Base-by-base conservation (phyloP, 2,888 invertebrate species). In the Helleia helle region DNA sequence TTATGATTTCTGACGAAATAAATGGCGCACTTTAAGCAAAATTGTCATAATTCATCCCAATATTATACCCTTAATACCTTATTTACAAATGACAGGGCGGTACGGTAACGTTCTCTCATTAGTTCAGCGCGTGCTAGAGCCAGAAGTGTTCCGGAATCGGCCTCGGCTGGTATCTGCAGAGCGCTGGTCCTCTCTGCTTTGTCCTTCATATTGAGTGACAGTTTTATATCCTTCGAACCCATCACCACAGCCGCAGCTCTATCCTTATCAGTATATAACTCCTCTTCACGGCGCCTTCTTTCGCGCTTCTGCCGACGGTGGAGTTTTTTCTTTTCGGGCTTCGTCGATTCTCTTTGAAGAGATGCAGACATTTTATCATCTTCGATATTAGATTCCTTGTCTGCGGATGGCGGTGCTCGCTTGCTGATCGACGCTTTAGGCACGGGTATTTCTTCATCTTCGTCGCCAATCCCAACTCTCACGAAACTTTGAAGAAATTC, bases 201-300 rank as follows among this genome's bases (percentile, higher is more conserved):
- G 54, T 92, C 88, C 62, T 95, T 95, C 54, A 93, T 83, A 60
- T 89, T 93, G 48, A 95, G 72, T 24, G 93, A 93, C 51, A 93
- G 91, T 61, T 96, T 96, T 47, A 96, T 95, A 62, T 96, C 95
- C 47, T 89, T 90, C n/a, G 90, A 91, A 0, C 93, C 94, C 87
- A 93, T 88, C 58, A 94, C 93, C 9, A 95, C 95, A 0, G 95
- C 95, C 0, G 96, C 95, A 0, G 95, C 96, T 4, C 96, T 86
- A 65, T 95, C 95, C 61, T 96, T 96, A 65, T 96, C 96, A 12
- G 95, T 95, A 59, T 95, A 96, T 13, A 93, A 73, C 60, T 95
- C 95, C 53, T 94, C 94, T 47, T 85, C 75, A 3, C 79, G 62
- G 25, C 68, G 57, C 26, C 80, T 58, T 43, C 71, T 65, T 39